Evolutionary conservation across 2,797 vertebrate species (phyloP).

Genomic region (Echiichthys vipera): DNA sequence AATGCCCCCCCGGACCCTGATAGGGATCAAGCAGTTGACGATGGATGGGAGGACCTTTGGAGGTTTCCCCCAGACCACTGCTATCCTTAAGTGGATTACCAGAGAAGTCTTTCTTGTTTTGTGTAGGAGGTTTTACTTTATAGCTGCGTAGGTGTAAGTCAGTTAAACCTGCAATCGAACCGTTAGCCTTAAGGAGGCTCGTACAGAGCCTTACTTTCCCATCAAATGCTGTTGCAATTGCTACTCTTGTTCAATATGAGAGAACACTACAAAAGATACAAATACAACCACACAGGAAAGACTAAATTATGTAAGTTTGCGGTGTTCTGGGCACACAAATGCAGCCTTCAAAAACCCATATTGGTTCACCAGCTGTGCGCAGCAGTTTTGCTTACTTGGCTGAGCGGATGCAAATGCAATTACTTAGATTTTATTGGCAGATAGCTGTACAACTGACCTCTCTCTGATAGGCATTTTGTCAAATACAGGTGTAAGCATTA

Average conservation of each 20-base stretch:
- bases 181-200: slow-evolving; percentile 4
- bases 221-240: not conserved
- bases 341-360: not conserved
- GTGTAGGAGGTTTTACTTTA: slow-evolving; percentile 36
- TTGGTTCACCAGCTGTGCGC: not conserved
- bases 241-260: not conserved
- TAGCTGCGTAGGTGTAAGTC: slow-evolving; percentile 31
- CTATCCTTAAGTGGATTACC: slow-evolving; percentile 1
- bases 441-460: not conserved
- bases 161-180: slow-evolving; percentile 53
- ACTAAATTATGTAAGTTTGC: not conserved
- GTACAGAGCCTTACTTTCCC: not conserved
- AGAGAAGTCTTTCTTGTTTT: not conserved
- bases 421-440: slow-evolving; percentile 3
- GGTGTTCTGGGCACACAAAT: not conserved
- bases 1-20: too few relatives aligned
- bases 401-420: slow-evolving; percentile 20
- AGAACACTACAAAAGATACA: slow-evolving; percentile 1
- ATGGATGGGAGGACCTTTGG: too few relatives aligned
- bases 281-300: not conserved
- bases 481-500: not conserved
- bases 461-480: not conserved
- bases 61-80: not conserved
- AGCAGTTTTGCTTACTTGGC: not conserved
- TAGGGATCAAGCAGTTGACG: too few relatives aligned